Evolutionary conservation across 2,797 vertebrate genomes (phyloP).

Genomic region (Taenioides sp.): DNA sequence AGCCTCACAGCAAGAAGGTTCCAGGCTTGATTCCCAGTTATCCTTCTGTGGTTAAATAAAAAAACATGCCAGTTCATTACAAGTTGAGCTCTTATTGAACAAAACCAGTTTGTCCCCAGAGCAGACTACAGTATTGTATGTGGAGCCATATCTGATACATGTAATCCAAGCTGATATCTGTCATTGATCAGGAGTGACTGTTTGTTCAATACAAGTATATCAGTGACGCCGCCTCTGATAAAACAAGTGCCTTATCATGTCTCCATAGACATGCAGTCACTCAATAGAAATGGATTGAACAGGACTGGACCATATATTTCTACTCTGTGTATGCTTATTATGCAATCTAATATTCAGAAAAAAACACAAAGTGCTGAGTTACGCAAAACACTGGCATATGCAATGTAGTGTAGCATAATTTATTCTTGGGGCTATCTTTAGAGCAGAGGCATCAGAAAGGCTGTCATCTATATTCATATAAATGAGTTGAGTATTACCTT

Average conservation of each 20-base stretch:
- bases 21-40: too few species aligned
- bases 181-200: conserved; percentile 23
- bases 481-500: conserved; percentile 26
- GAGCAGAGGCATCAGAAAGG: conserved; percentile 12
- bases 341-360: conserved; percentile 47
- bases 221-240: conserved; percentile 25
- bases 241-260: conserved; percentile 26
- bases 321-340: conserved; percentile 26
- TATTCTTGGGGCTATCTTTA: conserved; percentile 41
- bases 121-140: neutral
- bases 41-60: too few species aligned
- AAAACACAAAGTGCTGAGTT: conserved; percentile 42
- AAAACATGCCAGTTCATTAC: neutral
- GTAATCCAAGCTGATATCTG: conserved; percentile 1
- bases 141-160: neutral
- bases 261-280: conserved; percentile 19
- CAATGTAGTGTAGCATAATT: conserved; percentile 35
- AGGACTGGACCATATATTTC: conserved; percentile 37
- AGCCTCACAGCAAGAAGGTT: too few species aligned
- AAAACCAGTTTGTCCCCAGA: neutral
- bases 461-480: conserved; percentile 27
- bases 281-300: conserved; percentile 23
- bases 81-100: neutral
- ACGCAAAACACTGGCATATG: conserved; percentile 40
- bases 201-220: conserved; percentile 22